phyloP scores from a whole-genome alignment of 2,888 invertebrate species.

The Nomada hirtipes region DNA sequence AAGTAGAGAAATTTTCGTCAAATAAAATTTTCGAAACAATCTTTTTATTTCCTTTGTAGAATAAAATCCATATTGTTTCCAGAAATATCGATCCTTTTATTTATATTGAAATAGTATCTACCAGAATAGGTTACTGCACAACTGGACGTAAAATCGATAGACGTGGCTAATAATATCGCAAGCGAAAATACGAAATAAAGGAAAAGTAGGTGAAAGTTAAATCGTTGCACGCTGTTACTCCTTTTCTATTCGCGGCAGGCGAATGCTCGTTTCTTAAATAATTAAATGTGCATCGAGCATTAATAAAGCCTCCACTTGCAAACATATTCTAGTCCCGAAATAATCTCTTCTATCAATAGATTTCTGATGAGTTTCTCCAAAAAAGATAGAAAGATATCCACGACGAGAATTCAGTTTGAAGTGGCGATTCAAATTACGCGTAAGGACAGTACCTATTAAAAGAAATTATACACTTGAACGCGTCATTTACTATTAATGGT shows the following conservation, averaged over 20 bases:
- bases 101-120: no score
- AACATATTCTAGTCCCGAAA: neutral
- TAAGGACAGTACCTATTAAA: no score
- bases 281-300: conserved; percentile 30
- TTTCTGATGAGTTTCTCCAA: neutral
- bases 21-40: no score
- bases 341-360: neutral
- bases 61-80: no score
- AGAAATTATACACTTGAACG: no score
- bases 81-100: neutral
- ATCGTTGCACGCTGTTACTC: neutral
- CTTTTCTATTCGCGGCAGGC: conserved; percentile 6
- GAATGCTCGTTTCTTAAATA: conserved; percentile 27
- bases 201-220: conserved; percentile 50
- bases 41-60: no score
- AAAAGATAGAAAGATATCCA: no score
- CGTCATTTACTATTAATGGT: neutral
- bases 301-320: neutral
- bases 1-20: no score
- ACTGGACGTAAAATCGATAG: no score
- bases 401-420: no score
- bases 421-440: no score
- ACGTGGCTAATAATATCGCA: neutral
- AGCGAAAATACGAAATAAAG: conserved; percentile 15
- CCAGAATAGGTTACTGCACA: no score